Evolutionary conservation across 1,140 invertebrate genomes (phyloP).

Genomic region (Anastatus disparis): DNA sequence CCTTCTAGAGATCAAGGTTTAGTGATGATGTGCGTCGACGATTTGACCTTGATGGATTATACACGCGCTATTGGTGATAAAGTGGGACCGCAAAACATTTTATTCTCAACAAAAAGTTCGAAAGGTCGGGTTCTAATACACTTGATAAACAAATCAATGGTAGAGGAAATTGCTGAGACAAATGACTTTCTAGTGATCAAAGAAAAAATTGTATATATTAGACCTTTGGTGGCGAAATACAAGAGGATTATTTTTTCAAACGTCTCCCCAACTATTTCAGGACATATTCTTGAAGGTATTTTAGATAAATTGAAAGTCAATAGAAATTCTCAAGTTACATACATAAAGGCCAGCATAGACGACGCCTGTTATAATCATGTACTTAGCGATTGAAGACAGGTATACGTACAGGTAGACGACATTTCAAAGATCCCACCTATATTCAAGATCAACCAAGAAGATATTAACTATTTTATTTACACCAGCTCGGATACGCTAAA

Average conservation of each 20-base stretch:
- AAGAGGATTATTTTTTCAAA: slow-evolving; percentile 11
- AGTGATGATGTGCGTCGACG: background rate
- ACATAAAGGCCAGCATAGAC: background rate
- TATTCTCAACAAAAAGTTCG: background rate
- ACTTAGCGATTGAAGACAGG: background rate
- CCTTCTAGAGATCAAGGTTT: background rate
- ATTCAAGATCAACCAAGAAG: background rate
- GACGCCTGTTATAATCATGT: background rate
- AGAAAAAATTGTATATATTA: background rate
- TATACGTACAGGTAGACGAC: background rate
- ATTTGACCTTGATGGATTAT: background rate
- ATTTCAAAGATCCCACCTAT: background rate
- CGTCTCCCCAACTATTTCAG: background rate
- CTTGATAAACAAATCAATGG: background rate
- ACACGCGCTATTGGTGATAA: background rate
- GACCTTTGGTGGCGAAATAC: background rate
- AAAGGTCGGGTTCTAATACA: background rate
- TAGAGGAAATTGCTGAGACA: background rate
- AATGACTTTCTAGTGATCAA: background rate
- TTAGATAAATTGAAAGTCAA: background rate
- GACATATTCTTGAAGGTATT: slow-evolving; percentile 3
- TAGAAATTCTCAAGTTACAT: background rate
- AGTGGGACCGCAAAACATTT: background rate
- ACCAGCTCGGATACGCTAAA: slow-evolving; percentile 7
- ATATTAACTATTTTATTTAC: slow-evolving; percentile 24